Evolutionary conservation across 2,113 vertebrate genomes (phyloP), one percentile per base, ranked within the genome.

Genomic region (Ramphastos sulfuratus): DNA sequence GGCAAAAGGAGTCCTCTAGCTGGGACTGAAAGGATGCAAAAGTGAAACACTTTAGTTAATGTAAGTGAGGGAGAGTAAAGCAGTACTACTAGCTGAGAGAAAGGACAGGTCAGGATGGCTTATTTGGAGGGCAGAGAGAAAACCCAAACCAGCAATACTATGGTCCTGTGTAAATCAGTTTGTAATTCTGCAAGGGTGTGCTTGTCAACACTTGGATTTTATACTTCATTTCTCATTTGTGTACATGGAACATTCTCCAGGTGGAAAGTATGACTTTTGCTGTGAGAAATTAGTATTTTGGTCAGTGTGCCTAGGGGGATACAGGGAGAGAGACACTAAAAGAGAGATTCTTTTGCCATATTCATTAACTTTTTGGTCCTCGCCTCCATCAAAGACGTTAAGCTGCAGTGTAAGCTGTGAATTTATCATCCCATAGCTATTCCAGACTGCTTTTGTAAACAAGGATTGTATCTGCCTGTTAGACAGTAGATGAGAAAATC

Each of bases 91-190:
- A n/a, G 44, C 15, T 70, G 12, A 27, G 63, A 2, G 24, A 74
- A 24, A 58, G 37, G 52, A 33, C 2, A 11, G 33, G 25, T n/a
- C n/a, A 18, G 50, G 50, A 25, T 52, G 50, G 17, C 4, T 67
- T 66, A 10, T 46, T 5, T n/a, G 33, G 21, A 27, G 21, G 15
- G 27, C 3, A 6, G 2, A 1, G 1, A 12, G 10, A n/a, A 28
- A 10, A 3, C 25, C 60, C 8, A 59, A 66, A 77, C 12, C 46
- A 46, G 54, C 16, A 71, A 30, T 84, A 37, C 46, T 20, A 15
- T 31, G 4, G 2, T 52, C 27, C n/a, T 23, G 30, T 56, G 55
- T 56, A 16, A 31, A 17, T 17, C 15, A 56, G 28, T 52, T 9
- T 76, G 63, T 28, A 12, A 31, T 48, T 67, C 28, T 55, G 55